Conservation (phyloP, 2,888 invertebrate genomes). For the Microplitis manilae region DNA sequence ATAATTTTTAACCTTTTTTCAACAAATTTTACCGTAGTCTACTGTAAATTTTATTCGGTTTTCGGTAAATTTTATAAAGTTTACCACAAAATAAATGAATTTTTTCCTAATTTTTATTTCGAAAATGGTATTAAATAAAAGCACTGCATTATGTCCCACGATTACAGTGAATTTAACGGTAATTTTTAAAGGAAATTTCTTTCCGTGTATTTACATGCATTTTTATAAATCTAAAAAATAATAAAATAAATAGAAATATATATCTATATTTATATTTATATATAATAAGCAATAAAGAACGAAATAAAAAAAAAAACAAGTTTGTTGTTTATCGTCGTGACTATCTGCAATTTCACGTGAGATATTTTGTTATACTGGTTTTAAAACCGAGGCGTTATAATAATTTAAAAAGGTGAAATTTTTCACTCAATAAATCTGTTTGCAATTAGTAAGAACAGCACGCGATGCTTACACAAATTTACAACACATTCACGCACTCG, state of each 20-base stretch:
- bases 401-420: constrained; percentile 39
- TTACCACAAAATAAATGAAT: too few relatives aligned
- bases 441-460: constrained; percentile 69
- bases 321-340: constrained; percentile 17
- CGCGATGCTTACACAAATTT: constrained; percentile 55
- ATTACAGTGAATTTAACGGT: too few relatives aligned
- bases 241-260: neutral
- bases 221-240: neutral
- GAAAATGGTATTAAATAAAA: too few relatives aligned
- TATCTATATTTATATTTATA: too few relatives aligned
- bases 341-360: constrained; percentile 1
- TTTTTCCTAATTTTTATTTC: too few relatives aligned
- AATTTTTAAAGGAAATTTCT: too few relatives aligned
- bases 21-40: too few relatives aligned
- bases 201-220: constrained; percentile 7
- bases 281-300: constrained; percentile 1
- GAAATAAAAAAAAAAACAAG: constrained; percentile 11
- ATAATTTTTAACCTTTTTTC: too few relatives aligned
- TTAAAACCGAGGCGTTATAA: constrained; percentile 25
- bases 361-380: constrained; percentile 1
- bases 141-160: too few relatives aligned
- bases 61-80: too few relatives aligned
- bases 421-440: constrained; percentile 68
- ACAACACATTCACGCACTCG: constrained; percentile 27
- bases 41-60: too few relatives aligned